Conservation (phyloP, 2,888 invertebrate species). For the Sesamia inferens region DNA sequence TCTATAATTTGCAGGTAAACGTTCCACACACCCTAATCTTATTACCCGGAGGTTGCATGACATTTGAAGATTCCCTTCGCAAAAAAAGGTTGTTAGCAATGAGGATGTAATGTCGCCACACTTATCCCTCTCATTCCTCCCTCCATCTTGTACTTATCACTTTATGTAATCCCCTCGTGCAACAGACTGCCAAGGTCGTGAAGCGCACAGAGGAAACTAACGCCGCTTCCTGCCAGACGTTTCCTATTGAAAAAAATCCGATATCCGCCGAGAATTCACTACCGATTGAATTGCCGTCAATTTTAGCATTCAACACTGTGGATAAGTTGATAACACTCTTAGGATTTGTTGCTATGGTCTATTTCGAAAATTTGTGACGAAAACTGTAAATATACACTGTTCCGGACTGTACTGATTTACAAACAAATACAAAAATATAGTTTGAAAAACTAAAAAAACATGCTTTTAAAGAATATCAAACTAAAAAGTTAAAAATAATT, state of each 20-base stretch:
- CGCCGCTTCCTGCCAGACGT: slow-evolving; percentile 29
- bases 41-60: no score
- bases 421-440: no score
- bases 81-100: no score
- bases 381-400: not conserved
- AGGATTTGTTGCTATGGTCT: not conserved
- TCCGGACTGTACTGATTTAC: no score
- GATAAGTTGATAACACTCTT: not conserved
- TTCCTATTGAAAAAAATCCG: slow-evolving; percentile 39
- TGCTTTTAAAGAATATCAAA: no score
- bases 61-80: no score
- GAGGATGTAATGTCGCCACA: not conserved
- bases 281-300: slow-evolving; percentile 24
- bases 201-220: slow-evolving; percentile 1
- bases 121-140: no score
- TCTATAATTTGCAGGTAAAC: not conserved
- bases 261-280: slow-evolving; percentile 43
- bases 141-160: not conserved
- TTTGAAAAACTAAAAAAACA: no score
- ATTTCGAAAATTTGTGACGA: not conserved
- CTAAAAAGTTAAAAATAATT: no score
- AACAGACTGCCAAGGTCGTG: not conserved
- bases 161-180: slow-evolving; percentile 1
- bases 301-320: not conserved
- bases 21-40: no score